Evolutionary conservation across 2,888 invertebrate genomes (phyloP), one percentile per base, ranked within the genome.

Genomic region (Corbicula japonica): DNA sequence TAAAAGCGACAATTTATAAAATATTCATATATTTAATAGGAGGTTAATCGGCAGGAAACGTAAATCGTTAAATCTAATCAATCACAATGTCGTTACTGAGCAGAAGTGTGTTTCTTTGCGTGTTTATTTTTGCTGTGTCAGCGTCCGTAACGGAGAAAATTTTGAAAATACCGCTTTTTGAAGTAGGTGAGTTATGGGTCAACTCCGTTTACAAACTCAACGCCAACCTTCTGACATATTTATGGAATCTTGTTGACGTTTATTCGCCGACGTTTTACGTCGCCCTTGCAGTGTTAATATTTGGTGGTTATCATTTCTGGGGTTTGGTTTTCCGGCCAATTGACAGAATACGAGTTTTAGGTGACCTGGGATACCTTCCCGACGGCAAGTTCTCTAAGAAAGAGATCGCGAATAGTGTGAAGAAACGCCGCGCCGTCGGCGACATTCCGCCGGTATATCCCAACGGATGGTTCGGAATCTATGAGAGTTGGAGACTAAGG

Each of bases 381-480:
- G 91, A 92, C 18, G 90, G 90, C 6, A 87, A 83, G 30, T 83
- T 89, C 48, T 81, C 86, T 1, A 87, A 81, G 75, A 90, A 89
- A 72, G 91, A 92, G 28, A 88, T 91, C 26, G 90, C 91, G 1
- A 92, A 92, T 54, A 71, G 80, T 52, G 91, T 92, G 6, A 88
- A 88, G 77, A 87, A 87, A 69, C 89, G 95, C 0, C 93, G 96
- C 8, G 95, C 95, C 71, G 93, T 95, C 6, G 97, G 97, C 0
- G 94, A 94, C 0, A 91, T 97, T 2, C 97, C 97, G 0, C 97
- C 97, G 0, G 96, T 97, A 0, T 98, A 95, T 91, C 98, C 98
- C 0, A 98, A 98, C 90, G 98, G 98, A 0, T 98, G 98, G 98
- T 97, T 96, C 88, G 96, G 95, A 0, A 92, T 98, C 1, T 94